phyloP scores from a whole-genome alignment of 2,113 vertebrate genomes.

The Sinocyclocheilus grahami region DNA sequence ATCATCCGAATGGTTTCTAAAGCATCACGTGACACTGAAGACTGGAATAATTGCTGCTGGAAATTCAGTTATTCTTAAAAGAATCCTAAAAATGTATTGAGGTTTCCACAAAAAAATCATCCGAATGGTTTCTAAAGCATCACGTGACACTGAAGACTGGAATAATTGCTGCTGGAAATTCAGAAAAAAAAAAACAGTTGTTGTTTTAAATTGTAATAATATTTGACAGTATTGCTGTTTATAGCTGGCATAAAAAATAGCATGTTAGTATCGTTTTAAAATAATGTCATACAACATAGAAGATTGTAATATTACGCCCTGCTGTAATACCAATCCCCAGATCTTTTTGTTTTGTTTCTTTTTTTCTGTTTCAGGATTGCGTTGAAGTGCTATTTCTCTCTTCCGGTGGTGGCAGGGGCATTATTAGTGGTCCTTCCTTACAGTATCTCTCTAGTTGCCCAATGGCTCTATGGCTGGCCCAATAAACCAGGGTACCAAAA shows the following conservation, averaged over 20 bases:
- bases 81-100: neutral
- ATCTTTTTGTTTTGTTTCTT: neutral
- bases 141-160: neutral
- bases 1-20: neutral
- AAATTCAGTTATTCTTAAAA: neutral
- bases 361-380: constrained; percentile 58
- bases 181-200: neutral
- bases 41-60: too few relatives aligned
- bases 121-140: neutral
- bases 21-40: neutral
- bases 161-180: neutral
- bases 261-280: neutral
- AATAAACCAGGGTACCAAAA: constrained; percentile 73
- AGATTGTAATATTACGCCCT: too few relatives aligned
- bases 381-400: constrained; percentile 60
- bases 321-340: neutral
- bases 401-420: constrained; percentile 66
- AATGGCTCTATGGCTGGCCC: constrained; percentile 76
- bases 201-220: neutral
- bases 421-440: constrained; percentile 70
- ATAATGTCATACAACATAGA: too few relatives aligned
- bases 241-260: neutral
- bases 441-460: constrained; percentile 67
- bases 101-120: neutral
- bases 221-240: neutral